These are phyloP conservation scores for Onychostruthus taczanowskii DNA, from an alignment of 2,113 vertebrate species.

Conservation along the genomic window DNA sequence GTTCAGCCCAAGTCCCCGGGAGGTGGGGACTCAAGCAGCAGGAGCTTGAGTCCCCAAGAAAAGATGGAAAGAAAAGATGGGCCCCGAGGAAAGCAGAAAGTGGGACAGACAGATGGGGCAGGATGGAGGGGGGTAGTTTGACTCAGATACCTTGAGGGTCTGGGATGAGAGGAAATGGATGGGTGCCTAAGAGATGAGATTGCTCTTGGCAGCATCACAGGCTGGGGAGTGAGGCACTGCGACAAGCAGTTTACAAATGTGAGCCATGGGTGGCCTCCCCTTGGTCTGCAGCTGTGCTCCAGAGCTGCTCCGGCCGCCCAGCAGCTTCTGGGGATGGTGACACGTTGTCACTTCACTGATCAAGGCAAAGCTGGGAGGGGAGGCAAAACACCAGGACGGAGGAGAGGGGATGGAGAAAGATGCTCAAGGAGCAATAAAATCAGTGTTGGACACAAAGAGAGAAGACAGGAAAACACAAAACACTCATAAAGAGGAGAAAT, in stretches of 20 bases:
- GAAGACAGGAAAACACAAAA: not conserved
- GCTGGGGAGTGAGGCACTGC: not conserved
- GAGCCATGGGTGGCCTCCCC: not conserved
- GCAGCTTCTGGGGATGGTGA: not conserved
- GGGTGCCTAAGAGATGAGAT: constrained; percentile 27
- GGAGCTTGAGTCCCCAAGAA: not conserved
- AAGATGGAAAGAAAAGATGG: not conserved
- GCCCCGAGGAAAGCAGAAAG: not conserved
- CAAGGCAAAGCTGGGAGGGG: not conserved
- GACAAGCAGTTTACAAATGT: not conserved
- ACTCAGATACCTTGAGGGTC: not conserved
- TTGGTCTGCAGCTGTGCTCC: constrained; percentile 27
- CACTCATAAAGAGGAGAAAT: not conserved
- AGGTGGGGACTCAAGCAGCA: not conserved
- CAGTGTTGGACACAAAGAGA: not conserved
- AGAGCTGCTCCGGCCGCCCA: not conserved
- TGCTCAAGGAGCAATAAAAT: not conserved
- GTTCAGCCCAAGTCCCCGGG: not conserved
- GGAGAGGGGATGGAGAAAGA: not conserved
- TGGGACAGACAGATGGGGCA: constrained; percentile 38
- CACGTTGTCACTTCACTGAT: not conserved
- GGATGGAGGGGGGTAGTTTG: not conserved
- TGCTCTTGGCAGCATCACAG: constrained; percentile 33
- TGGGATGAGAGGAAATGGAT: not conserved
- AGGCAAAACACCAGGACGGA: not conserved